phyloP scores from a whole-genome alignment of 1,140 invertebrate genomes.

The Nylanderia fulva region DNA sequence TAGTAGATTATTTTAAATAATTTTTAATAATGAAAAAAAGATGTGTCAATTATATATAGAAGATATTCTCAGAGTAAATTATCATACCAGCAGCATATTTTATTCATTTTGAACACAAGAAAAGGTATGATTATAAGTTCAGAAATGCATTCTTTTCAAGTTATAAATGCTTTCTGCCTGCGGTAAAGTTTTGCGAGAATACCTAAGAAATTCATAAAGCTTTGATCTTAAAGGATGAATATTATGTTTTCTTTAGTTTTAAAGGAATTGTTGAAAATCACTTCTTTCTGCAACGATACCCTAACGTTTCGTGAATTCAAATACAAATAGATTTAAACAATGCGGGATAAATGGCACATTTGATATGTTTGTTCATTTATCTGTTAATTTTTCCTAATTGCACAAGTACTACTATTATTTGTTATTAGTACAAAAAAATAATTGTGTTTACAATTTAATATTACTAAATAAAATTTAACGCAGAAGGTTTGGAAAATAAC shows the following conservation, averaged over 20 bases:
- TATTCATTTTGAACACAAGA: not conserved
- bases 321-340: not conserved
- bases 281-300: not conserved
- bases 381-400: not conserved
- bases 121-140: not conserved
- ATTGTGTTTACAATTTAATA: not conserved
- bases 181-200: constrained; percentile 18
- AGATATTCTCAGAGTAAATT: not conserved
- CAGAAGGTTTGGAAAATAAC: not conserved
- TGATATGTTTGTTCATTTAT: not conserved
- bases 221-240: constrained; percentile 14
- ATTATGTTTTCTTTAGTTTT: constrained; percentile 13
- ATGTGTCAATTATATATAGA: not conserved
- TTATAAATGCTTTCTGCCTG: constrained; percentile 2
- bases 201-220: not conserved
- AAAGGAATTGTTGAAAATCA: constrained; percentile 17
- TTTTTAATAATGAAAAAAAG: not conserved
- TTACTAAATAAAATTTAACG: not conserved
- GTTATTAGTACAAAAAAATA: not conserved
- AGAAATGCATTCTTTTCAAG: constrained; percentile 3
- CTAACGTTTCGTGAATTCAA: not conserved
- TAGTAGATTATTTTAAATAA: not conserved
- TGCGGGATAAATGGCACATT: not conserved
- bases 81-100: not conserved
- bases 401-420: no score